phyloP scores from a whole-genome alignment of 2,888 invertebrate species.

The Apotomis turbidana region DNA sequence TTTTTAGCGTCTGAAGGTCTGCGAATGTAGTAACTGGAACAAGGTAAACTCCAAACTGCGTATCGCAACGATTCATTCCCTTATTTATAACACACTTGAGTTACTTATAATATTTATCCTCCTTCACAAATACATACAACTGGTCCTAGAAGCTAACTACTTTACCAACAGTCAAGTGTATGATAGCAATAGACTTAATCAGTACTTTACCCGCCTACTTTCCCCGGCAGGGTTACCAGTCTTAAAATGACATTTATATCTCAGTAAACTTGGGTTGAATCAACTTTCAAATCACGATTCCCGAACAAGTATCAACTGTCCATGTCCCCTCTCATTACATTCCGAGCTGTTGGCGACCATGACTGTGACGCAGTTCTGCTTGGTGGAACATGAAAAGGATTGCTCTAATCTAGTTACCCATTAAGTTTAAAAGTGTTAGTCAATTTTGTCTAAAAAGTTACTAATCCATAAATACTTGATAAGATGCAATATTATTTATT shows the following conservation, averaged over 20 bases:
- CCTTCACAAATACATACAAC: background rate
- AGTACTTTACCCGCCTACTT: background rate
- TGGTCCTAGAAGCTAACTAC: background rate
- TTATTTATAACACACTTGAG: background rate
- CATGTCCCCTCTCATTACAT: conserved; percentile 23
- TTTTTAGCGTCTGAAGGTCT: conserved; percentile 24
- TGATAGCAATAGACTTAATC: background rate
- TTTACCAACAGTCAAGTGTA: background rate
- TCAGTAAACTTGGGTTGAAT: conserved; percentile 5
- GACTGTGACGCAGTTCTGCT: background rate
- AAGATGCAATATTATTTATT: too few species aligned
- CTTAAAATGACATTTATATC: background rate
- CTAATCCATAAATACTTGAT: too few species aligned
- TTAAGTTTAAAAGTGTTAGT: background rate
- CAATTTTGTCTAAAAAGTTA: too few species aligned
- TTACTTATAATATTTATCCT: background rate
- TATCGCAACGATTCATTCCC: background rate
- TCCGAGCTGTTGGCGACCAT: conserved; percentile 25
- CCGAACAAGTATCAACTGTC: background rate
- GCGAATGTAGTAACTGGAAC: conserved; percentile 23
- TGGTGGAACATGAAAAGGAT: background rate
- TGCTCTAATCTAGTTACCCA: background rate
- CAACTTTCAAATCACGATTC: conserved; percentile 19
- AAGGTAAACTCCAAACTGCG: conserved; percentile 18
- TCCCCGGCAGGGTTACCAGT: background rate